Evolutionary conservation across 1,140 invertebrate genomes (phyloP).

Genomic region (Drosophila ananassae): DNA sequence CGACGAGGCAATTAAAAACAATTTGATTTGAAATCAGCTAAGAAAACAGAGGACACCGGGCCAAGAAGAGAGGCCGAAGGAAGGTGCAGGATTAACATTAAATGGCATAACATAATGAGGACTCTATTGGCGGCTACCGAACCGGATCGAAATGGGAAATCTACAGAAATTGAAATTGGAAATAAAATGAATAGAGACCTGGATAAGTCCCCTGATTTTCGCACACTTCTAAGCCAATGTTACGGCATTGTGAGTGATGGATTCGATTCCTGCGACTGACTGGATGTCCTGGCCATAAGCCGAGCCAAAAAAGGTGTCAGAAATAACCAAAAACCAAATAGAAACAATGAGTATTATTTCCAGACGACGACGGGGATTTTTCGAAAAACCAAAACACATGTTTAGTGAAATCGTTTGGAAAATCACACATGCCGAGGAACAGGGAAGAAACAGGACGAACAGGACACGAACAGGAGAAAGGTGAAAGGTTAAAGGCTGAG

Average conservation of each 20-base stretch:
- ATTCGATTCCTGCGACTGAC: slow-evolving; percentile 7
- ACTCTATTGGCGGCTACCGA: slow-evolving; percentile 61
- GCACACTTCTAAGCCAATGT: slow-evolving; percentile 79
- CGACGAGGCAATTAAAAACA: slow-evolving; percentile 72
- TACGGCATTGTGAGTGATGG: slow-evolving; percentile 71
- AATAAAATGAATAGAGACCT: not conserved
- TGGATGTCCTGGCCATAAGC: slow-evolving; percentile 49
- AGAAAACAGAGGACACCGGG: slow-evolving; percentile 54
- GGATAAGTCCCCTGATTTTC: slow-evolving; percentile 71
- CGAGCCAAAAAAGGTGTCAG: slow-evolving; percentile 59
- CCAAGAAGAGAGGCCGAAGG: slow-evolving; percentile 3
- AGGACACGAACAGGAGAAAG: not conserved
- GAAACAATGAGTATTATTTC: slow-evolving; percentile 81
- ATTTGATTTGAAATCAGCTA: slow-evolving; percentile 80
- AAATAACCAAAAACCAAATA: slow-evolving; percentile 18
- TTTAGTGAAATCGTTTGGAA: slow-evolving; percentile 79
- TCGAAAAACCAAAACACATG: slow-evolving; percentile 81
- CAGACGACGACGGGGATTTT: slow-evolving; percentile 69
- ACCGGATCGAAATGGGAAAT: slow-evolving; percentile 36
- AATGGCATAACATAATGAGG: slow-evolving; percentile 79
- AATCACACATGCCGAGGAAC: slow-evolving; percentile 65
- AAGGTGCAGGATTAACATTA: slow-evolving; percentile 59
- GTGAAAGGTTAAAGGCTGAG: not conserved
- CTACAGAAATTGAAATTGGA: not conserved
- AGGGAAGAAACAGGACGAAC: no score